Conservation (phyloP, 2,888 invertebrate species). For the Andrena camellia region DNA sequence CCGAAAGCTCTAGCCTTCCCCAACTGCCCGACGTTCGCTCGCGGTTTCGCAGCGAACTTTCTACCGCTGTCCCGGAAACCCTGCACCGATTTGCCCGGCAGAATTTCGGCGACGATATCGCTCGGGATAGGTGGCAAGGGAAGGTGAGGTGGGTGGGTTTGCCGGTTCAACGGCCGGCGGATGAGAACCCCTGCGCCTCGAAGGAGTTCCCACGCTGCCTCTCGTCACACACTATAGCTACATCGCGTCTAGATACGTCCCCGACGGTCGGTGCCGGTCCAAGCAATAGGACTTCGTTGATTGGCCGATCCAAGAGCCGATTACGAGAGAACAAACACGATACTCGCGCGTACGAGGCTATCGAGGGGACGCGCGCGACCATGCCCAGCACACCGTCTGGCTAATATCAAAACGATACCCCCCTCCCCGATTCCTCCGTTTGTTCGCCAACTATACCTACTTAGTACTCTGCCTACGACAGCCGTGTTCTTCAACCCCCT, state of each 20-base stretch:
- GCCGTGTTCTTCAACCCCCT: neutral
- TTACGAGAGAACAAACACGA: constrained; percentile 48
- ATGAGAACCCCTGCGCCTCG: constrained; percentile 74
- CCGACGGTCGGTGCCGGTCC: constrained; percentile 54
- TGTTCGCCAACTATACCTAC: too few species aligned
- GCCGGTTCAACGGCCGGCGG: constrained; percentile 30
- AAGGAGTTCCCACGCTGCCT: constrained; percentile 80
- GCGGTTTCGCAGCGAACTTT: neutral
- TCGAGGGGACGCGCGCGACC: constrained; percentile 10
- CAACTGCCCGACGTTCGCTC: too few species aligned
- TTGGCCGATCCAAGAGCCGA: constrained; percentile 72
- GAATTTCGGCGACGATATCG: neutral
- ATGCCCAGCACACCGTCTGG: neutral
- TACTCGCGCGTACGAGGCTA: constrained; percentile 26
- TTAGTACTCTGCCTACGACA: constrained; percentile 8
- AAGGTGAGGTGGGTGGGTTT: constrained; percentile 35
- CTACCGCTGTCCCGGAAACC: neutral
- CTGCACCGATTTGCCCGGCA: neutral
- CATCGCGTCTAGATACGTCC: constrained; percentile 72
- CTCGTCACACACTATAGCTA: constrained; percentile 70
- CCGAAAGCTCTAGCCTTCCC: neutral
- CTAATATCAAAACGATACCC: neutral
- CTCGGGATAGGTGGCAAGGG: neutral
- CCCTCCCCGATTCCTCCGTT: neutral
- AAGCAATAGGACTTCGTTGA: constrained; percentile 65